These are phyloP conservation scores for Aphidius colemani DNA, from an alignment of 2,888 invertebrate genomes.

Conservation along the genomic window DNA sequence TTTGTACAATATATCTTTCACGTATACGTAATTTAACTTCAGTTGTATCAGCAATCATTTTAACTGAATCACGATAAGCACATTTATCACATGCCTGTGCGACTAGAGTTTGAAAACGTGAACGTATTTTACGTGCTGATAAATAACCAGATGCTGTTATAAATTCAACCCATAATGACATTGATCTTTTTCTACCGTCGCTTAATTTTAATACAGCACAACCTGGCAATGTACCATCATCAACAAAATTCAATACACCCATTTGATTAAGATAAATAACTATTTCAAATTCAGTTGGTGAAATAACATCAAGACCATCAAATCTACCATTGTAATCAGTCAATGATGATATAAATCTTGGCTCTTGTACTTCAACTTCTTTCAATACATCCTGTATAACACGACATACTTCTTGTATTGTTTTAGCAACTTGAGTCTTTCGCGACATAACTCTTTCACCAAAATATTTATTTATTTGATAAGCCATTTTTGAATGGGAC, in stretches of 20 bases:
- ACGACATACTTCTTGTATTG: constrained; percentile 86
- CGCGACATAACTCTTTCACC: constrained; percentile 87
- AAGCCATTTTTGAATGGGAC: constrained; percentile 92
- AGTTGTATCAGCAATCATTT: constrained; percentile 91
- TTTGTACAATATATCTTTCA: constrained; percentile 89
- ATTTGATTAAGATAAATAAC: constrained; percentile 95
- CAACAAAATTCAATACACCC: constrained; percentile 97
- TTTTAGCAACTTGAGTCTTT: constrained; percentile 83
- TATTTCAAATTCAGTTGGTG: constrained; percentile 92
- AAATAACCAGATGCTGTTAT: constrained; percentile 95
- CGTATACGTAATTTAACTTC: constrained; percentile 89
- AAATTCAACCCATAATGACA: constrained; percentile 98
- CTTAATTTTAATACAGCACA: constrained; percentile 92
- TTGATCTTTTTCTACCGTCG: constrained; percentile 93
- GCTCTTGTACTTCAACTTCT: constrained; percentile 94
- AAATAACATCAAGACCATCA: constrained; percentile 92
- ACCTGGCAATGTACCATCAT: constrained; percentile 91
- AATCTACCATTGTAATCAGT: constrained; percentile 87
- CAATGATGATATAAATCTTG: constrained; percentile 88
- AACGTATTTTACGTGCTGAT: constrained; percentile 90
- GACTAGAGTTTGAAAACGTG: constrained; percentile 87
- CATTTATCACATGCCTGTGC: constrained; percentile 92
- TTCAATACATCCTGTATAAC: constrained; percentile 93
- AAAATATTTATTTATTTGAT: constrained; percentile 93
- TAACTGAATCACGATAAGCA: constrained; percentile 88